Evolutionary conservation across 1,140 invertebrate species (phyloP).

Genomic region (Drosophila elegans): DNA sequence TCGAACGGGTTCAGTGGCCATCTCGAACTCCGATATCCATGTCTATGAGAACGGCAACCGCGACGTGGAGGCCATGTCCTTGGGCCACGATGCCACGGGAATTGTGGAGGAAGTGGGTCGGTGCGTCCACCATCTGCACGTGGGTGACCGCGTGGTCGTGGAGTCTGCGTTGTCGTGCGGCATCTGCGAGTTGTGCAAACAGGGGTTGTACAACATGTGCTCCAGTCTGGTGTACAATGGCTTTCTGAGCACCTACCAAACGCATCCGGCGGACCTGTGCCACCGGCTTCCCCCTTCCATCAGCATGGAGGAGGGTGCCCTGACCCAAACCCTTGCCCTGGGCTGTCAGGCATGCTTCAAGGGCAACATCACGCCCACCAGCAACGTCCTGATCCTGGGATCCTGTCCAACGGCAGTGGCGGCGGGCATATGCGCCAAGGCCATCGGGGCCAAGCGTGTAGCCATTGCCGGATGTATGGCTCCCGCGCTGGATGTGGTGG

Average conservation of each 20-base stretch:
- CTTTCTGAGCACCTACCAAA: slow-evolving; percentile 60
- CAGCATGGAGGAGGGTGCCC: slow-evolving; percentile 60
- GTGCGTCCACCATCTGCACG: slow-evolving; percentile 54
- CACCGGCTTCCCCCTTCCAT: slow-evolving; percentile 60
- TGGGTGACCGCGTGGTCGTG: slow-evolving; percentile 71
- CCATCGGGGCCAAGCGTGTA: slow-evolving; percentile 68
- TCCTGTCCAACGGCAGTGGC: slow-evolving; percentile 58
- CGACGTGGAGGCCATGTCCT: slow-evolving; percentile 50
- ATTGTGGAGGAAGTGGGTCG: slow-evolving; percentile 60
- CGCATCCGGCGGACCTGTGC: slow-evolving; percentile 73
- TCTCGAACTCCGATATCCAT: slow-evolving; percentile 71
- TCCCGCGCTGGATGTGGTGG: slow-evolving; percentile 28
- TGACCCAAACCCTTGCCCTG: slow-evolving; percentile 66
- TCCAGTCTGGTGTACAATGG: slow-evolving; percentile 64
- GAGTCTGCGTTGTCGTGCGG: slow-evolving; percentile 74
- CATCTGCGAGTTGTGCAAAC: slow-evolving; percentile 71
- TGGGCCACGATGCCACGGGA: slow-evolving; percentile 76
- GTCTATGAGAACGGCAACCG: slow-evolving; percentile 65
- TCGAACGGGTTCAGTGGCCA: slow-evolving; percentile 43
- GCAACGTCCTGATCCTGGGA: slow-evolving; percentile 70
- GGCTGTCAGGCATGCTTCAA: slow-evolving; percentile 76
- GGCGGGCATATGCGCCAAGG: slow-evolving; percentile 58
- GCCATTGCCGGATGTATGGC: slow-evolving; percentile 47
- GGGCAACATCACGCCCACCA: slow-evolving; percentile 58
- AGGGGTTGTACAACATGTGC: slow-evolving; percentile 71